Evolutionary conservation across 92 coral and sea anemone genomes (phyloP).

Genomic region (Siderastrea siderea): DNA sequence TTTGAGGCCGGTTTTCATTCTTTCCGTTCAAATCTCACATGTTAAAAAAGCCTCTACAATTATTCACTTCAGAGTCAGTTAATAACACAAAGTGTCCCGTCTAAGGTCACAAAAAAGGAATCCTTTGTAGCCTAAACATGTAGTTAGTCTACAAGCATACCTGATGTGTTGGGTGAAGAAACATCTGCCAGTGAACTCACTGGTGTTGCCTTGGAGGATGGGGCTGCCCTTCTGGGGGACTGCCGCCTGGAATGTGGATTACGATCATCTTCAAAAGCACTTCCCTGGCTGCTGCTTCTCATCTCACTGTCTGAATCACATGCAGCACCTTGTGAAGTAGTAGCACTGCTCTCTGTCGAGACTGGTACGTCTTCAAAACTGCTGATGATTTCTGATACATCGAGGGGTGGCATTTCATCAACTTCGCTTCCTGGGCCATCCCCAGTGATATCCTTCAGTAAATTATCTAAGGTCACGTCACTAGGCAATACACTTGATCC

Average conservation of each 20-base stretch:
- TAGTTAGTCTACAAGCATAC: neutral
- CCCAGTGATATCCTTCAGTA: constrained; percentile 4
- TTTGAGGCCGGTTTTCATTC: too few relatives aligned
- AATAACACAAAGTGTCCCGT: too few relatives aligned
- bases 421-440: neutral
- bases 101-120: too few relatives aligned
- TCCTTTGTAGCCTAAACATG: too few relatives aligned
- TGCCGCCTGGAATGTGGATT: constrained; percentile 7
- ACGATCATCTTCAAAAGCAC: neutral
- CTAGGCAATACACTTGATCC: constrained; percentile 23
- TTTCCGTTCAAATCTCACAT: too few relatives aligned
- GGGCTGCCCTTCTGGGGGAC: constrained; percentile 23
- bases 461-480: constrained; percentile 8
- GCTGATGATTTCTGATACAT: constrained; percentile 30
- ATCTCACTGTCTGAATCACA: constrained; percentile 7
- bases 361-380: constrained; percentile 22
- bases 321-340: neutral
- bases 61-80: too few relatives aligned
- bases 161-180: constrained; percentile 15
- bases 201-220: constrained; percentile 8
- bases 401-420: constrained; percentile 12
- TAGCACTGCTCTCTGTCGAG: neutral
- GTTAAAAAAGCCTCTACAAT: too few relatives aligned
- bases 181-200: constrained; percentile 4
- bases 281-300: neutral